phyloP scores from a whole-genome alignment of 2,113 vertebrate genomes.

The Tychaedon coryphoeus region DNA sequence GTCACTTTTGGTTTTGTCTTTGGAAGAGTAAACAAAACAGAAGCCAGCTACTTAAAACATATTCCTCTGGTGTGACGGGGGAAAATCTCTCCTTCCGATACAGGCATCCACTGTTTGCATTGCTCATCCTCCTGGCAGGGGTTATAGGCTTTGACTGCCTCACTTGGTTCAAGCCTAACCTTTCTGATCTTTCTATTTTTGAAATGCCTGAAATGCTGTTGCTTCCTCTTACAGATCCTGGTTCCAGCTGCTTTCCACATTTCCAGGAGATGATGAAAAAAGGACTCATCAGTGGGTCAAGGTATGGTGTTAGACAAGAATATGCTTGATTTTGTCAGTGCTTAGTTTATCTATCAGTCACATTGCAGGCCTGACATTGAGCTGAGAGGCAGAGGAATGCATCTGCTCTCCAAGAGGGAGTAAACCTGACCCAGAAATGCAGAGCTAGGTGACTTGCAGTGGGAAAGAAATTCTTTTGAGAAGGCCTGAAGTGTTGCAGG shows the following conservation, averaged over 20 bases:
- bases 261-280: not conserved
- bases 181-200: slow-evolving; percentile 6
- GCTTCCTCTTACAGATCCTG: not conserved
- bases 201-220: not conserved
- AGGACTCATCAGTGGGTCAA: not conserved
- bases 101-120: not conserved
- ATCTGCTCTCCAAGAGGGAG: not conserved
- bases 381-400: not conserved
- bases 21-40: slow-evolving; percentile 4
- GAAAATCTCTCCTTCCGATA: not conserved
- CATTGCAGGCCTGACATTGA: not conserved
- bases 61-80: not conserved
- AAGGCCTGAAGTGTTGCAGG: not conserved
- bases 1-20: slow-evolving; percentile 3
- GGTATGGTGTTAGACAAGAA: not conserved
- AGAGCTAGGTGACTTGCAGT: not conserved
- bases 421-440: not conserved
- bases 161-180: not conserved
- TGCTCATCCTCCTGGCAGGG: not conserved
- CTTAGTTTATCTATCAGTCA: not conserved
- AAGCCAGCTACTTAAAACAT: not conserved
- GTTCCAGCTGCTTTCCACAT: not conserved
- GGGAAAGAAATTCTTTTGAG: not conserved
- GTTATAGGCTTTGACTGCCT: not conserved
- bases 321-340: not conserved